A percentile compares a stretch with the other conserved stretches of the same genome.
These are phyloP conservation scores for Lysandra coridon DNA, from an alignment of 2,888 invertebrate genomes.

Conservation along the genomic window DNA sequence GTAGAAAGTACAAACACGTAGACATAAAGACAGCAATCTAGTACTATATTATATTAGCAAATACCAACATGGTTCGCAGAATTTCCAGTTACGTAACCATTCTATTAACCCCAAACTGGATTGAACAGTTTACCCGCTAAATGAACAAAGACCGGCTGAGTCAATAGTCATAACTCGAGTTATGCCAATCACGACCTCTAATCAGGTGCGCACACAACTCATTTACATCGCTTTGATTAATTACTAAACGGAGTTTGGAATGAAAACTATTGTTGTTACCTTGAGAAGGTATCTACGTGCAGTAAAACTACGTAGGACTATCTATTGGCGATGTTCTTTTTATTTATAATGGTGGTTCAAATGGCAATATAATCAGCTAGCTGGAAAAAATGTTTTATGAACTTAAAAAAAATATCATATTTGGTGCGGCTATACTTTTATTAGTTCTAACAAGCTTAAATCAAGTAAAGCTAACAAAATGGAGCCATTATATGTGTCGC, in stretches of 20 bases:
- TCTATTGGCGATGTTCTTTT: too few species aligned
- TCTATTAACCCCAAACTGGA: neutral
- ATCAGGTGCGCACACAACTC: constrained; percentile 15
- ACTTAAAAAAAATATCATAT: too few species aligned
- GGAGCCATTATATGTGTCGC: too few species aligned
- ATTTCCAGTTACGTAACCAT: neutral
- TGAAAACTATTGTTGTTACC: neutral
- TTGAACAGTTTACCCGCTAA: constrained; percentile 10
- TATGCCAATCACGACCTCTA: constrained; percentile 10
- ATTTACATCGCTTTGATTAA: constrained; percentile 20
- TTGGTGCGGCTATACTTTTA: too few species aligned
- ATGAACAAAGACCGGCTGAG: constrained; percentile 28
- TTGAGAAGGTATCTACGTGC: neutral
- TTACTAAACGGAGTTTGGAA: neutral
- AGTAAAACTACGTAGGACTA: neutral
- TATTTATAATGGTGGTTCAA: too few species aligned
- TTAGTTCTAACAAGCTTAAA: too few species aligned
- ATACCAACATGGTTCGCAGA: neutral
- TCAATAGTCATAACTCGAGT: constrained; percentile 22
- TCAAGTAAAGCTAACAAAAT: too few species aligned
- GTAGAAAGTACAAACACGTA: neutral
- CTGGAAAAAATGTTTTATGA: too few species aligned
- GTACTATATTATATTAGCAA: neutral
- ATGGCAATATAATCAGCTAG: too few species aligned
- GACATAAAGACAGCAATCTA: neutral